These are phyloP conservation scores for Eustalomyia histrio DNA, from an alignment of 2,888 invertebrate species.

Conservation along the genomic window DNA sequence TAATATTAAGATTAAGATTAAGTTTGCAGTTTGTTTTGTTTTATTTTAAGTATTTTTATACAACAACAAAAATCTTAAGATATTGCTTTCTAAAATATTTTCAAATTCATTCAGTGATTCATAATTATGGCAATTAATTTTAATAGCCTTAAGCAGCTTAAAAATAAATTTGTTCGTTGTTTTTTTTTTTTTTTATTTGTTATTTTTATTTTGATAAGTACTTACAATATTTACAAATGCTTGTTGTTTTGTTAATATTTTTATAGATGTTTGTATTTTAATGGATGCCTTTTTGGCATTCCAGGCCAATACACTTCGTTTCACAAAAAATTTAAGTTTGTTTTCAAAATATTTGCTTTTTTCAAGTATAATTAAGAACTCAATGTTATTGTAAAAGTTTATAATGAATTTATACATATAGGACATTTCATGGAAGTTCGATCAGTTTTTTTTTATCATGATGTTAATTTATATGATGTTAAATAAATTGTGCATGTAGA, in stretches of 20 bases:
- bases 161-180: not conserved
- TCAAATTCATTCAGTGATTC: constrained; percentile 4
- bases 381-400: not conserved
- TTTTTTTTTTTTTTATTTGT: not conserved
- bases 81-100: not conserved
- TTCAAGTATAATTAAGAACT: not conserved
- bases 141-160: constrained; percentile 30
- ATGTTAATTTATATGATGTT: no score
- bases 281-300: not conserved
- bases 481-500: no score
- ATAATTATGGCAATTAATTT: constrained; percentile 38
- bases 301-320: not conserved
- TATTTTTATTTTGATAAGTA: not conserved
- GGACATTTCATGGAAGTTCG: no score
- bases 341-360: no score
- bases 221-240: not conserved
- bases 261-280: not conserved
- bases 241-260: not conserved
- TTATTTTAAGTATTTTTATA: not conserved
- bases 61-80: not conserved
- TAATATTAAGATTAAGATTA: not conserved
- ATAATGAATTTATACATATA: not conserved
- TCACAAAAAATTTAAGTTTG: not conserved
- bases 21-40: not conserved
- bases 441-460: no score